phyloP scores from a whole-genome alignment of 2,888 invertebrate species.

The Philhelius pedissequus region DNA sequence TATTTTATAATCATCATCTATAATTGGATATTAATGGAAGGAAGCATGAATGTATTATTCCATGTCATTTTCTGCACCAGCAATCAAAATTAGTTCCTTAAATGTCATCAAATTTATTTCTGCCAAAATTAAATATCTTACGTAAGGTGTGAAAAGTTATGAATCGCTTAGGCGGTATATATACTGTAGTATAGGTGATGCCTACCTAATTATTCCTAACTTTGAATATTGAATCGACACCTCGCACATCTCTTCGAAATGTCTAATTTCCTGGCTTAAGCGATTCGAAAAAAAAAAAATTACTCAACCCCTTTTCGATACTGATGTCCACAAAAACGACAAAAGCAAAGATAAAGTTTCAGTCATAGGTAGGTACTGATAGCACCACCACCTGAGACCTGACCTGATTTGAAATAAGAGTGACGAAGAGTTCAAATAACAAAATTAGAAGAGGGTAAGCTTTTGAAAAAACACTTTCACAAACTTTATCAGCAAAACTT shows the following conservation, averaged over 20 bases:
- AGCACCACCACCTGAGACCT: not conserved
- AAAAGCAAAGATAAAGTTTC: slow-evolving; percentile 9
- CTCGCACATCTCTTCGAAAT: not conserved
- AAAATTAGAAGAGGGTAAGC: slow-evolving; percentile 21
- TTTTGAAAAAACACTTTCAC: slow-evolving; percentile 15
- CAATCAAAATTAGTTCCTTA: no score
- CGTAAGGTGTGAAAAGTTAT: no score
- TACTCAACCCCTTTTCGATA: not conserved
- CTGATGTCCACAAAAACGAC: not conserved
- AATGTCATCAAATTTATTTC: no score
- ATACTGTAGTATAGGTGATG: no score
- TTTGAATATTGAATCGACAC: not conserved
- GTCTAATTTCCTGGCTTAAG: slow-evolving; percentile 7
- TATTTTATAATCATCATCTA: no score
- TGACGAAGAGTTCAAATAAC: slow-evolving; percentile 10
- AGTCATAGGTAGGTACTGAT: no score
- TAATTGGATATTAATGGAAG: no score
- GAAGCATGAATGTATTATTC: no score
- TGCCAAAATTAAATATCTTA: no score
- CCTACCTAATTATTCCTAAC: not conserved
- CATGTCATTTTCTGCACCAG: no score
- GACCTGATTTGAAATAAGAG: slow-evolving; percentile 13
- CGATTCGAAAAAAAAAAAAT: not conserved
- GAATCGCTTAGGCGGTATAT: no score
- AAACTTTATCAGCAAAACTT: slow-evolving; percentile 5